Percentiles rank a stretch among this genome's conserved stretches.
These are phyloP conservation scores for Meiosimyza decipiens DNA, from an alignment of 2,888 invertebrate species.

Conservation along the genomic window DNA sequence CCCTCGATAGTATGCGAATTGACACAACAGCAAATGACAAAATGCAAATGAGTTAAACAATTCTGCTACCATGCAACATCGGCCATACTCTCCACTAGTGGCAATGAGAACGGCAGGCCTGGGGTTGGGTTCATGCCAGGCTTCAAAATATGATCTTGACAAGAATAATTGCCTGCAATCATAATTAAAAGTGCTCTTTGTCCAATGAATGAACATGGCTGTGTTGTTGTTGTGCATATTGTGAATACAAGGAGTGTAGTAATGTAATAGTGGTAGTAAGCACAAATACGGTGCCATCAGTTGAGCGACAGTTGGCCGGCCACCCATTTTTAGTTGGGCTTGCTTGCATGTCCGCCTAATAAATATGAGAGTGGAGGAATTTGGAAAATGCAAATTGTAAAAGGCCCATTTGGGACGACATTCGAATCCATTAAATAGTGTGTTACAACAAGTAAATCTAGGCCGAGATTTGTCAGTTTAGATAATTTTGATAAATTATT, in stretches of 20 bases:
- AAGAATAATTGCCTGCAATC: conserved; percentile 63
- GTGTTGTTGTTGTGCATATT: too few relatives aligned
- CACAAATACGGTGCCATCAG: too few relatives aligned
- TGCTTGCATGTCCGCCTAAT: too few relatives aligned
- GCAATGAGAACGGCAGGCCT: neutral
- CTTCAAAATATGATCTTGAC: conserved; percentile 60
- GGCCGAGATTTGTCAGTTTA: conserved; percentile 40
- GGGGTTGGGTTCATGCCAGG: neutral
- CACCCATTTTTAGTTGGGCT: too few relatives aligned
- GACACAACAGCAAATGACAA: conserved; percentile 48
- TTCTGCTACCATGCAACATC: too few relatives aligned
- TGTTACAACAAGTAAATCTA: conserved; percentile 41
- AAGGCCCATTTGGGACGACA: conserved; percentile 15
- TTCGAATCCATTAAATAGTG: conserved; percentile 25
- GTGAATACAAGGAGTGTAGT: too few relatives aligned
- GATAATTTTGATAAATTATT: conserved; percentile 46
- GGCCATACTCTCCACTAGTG: neutral
- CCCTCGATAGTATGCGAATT: conserved; percentile 61
- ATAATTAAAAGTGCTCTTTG: conserved; percentile 54
- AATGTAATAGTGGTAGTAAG: too few relatives aligned
- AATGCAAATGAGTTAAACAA: conserved; percentile 42
- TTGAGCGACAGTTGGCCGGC: too few relatives aligned
- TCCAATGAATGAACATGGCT: neutral
- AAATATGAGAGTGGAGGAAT: too few relatives aligned
- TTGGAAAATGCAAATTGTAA: neutral